Evolutionary conservation across 2,797 vertebrate species (phyloP).

Genomic region (Sciurus carolinensis): DNA sequence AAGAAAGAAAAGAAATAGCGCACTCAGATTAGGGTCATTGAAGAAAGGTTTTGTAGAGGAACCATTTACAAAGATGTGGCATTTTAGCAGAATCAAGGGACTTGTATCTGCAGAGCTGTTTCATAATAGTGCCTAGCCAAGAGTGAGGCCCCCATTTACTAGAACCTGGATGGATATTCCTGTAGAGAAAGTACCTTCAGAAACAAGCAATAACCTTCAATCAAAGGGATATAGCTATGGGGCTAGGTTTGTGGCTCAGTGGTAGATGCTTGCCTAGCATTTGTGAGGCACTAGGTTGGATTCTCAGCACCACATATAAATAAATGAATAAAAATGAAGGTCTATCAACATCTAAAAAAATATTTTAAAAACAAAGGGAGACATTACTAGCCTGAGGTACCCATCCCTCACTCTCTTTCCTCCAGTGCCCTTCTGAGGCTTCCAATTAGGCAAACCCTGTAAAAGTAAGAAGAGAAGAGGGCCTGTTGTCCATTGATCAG

Average conservation of each 20-base stretch:
- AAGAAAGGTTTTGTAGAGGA: conserved; percentile 14
- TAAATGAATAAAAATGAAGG: no score
- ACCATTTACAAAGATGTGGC: neutral
- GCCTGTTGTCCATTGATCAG: neutral
- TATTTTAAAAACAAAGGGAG: neutral
- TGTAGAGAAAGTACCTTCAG: conserved; percentile 42
- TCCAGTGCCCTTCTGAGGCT: neutral
- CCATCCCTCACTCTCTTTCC: neutral
- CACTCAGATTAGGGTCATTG: conserved; percentile 27
- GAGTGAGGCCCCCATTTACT: neutral
- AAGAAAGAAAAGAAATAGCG: no score
- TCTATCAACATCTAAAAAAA: no score
- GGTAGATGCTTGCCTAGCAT: no score
- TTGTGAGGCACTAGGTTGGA: no score
- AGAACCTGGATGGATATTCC: conserved; percentile 41
- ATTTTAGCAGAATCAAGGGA: conserved; percentile 9
- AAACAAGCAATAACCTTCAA: neutral
- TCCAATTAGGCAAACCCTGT: neutral
- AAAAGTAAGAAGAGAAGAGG: neutral
- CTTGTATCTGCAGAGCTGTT: conserved; percentile 31
- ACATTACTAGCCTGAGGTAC: neutral
- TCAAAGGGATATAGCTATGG: neutral
- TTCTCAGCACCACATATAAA: no score
- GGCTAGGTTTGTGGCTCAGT: no score
- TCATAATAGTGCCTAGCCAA: neutral